Evolutionary conservation across 2,797 vertebrate genomes (phyloP).

Genomic region (Coregonus suidteri): DNA sequence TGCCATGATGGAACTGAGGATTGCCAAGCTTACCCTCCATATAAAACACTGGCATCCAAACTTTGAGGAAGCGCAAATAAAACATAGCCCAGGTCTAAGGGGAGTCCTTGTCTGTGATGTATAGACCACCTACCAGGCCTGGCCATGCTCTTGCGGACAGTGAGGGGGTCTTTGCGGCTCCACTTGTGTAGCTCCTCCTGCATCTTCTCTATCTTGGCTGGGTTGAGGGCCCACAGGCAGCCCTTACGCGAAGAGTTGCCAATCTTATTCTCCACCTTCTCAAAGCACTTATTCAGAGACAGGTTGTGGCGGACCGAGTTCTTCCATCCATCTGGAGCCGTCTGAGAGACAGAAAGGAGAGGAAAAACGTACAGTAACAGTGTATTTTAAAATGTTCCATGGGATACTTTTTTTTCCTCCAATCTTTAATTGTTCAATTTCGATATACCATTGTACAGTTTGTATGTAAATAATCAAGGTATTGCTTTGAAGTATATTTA

Average conservation of each 20-base stretch:
- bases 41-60: too few species aligned
- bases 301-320: slow-evolving; percentile 98
- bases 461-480: too few species aligned
- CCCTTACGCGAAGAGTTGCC: slow-evolving; percentile 92
- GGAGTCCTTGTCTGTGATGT: background rate
- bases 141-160: slow-evolving; percentile 95
- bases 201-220: slow-evolving; percentile 96
- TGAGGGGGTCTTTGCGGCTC: slow-evolving; percentile 93
- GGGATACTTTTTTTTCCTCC: too few species aligned
- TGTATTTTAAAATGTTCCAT: too few species aligned
- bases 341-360: slow-evolving; percentile 71
- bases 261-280: slow-evolving; percentile 95
- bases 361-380: background rate
- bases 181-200: slow-evolving; percentile 98
- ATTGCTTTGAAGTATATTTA: too few species aligned
- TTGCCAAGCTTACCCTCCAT: too few species aligned
- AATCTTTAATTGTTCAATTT: too few species aligned
- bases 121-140: slow-evolving; percentile 82
- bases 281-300: slow-evolving; percentile 97
- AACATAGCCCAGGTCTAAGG: background rate
- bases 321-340: slow-evolving; percentile 99
- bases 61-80: too few species aligned
- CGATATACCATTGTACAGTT: too few species aligned
- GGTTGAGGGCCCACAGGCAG: slow-evolving; percentile 96
- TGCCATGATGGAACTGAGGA: too few species aligned